Conservation (phyloP, 2,797 vertebrate species). For the Moxostoma hubbsi region DNA sequence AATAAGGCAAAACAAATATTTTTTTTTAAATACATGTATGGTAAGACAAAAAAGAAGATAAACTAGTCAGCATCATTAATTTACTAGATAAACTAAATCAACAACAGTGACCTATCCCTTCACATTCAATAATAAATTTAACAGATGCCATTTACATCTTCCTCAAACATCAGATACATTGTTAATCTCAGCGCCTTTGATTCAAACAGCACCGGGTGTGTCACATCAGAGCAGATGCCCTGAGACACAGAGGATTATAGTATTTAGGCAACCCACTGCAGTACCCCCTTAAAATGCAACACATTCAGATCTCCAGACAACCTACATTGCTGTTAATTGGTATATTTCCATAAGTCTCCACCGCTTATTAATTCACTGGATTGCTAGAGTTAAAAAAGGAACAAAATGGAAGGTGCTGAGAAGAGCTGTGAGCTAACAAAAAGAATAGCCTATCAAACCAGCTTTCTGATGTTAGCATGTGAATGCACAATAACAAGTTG, state of each 20-base stretch:
- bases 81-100: too few relatives aligned
- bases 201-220: slow-evolving; percentile 10
- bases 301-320: slow-evolving; percentile 11
- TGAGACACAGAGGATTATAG: slow-evolving; percentile 37
- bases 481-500: slow-evolving; percentile 1
- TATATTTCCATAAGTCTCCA: slow-evolving; percentile 37
- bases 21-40: too few relatives aligned
- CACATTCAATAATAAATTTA: background rate
- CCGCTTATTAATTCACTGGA: slow-evolving; percentile 11
- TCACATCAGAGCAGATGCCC: slow-evolving; percentile 15
- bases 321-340: slow-evolving; percentile 28
- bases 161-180: background rate
- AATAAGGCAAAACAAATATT: too few relatives aligned
- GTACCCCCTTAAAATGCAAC: slow-evolving; percentile 10
- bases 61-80: too few relatives aligned
- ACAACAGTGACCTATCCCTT: too few relatives aligned
- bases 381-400: slow-evolving; percentile 6
- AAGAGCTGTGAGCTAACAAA: background rate
- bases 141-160: background rate
- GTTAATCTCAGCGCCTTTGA: slow-evolving; percentile 14
- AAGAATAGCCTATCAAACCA: background rate
- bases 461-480: background rate
- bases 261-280: slow-evolving; percentile 27
- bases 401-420: background rate
- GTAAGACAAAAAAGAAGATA: too few relatives aligned